Percentiles rank a stretch among this genome's conserved stretches.
phyloP scores from a whole-genome alignment of 2,797 vertebrate genomes.

The Luscinia megarhynchos region DNA sequence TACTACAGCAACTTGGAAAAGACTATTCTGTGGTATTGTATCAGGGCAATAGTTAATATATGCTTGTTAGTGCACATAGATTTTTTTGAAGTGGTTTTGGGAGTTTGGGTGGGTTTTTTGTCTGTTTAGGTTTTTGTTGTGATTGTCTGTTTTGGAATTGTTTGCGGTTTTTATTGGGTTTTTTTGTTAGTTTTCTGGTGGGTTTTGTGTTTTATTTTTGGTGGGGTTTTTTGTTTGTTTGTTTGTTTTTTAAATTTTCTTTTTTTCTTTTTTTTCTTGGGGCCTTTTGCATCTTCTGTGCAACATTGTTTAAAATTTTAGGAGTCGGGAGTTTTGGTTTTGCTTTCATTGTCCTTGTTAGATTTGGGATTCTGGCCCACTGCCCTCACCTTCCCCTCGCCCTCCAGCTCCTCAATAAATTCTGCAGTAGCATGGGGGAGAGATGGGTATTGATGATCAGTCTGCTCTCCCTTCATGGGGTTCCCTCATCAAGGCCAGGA shows the following conservation, averaged over 20 bases:
- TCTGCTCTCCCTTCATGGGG: neutral
- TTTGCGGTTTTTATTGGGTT: neutral
- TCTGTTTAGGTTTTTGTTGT: neutral
- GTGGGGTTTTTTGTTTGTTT: too few relatives aligned
- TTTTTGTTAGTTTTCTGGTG: too few relatives aligned
- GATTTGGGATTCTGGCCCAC: neutral
- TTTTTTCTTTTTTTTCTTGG: neutral
- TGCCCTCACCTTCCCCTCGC: neutral
- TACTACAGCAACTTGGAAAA: neutral
- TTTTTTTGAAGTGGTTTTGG: neutral
- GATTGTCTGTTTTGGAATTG: neutral
- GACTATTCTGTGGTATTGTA: neutral
- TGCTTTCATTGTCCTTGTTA: neutral
- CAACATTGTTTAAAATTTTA: neutral
- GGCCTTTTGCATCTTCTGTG: neutral
- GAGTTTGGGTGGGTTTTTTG: neutral
- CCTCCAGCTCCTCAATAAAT: neutral
- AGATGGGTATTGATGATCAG: neutral
- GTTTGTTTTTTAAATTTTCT: too few relatives aligned
- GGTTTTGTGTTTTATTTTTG: too few relatives aligned
- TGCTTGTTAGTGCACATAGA: neutral
- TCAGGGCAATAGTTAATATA: neutral
- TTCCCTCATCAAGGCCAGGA: neutral
- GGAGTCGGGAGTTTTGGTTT: neutral
- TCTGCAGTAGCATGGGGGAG: neutral